Base-by-base conservation (phyloP, 2,797 vertebrate genomes). In the Parotocinclus haroldoi region DNA sequence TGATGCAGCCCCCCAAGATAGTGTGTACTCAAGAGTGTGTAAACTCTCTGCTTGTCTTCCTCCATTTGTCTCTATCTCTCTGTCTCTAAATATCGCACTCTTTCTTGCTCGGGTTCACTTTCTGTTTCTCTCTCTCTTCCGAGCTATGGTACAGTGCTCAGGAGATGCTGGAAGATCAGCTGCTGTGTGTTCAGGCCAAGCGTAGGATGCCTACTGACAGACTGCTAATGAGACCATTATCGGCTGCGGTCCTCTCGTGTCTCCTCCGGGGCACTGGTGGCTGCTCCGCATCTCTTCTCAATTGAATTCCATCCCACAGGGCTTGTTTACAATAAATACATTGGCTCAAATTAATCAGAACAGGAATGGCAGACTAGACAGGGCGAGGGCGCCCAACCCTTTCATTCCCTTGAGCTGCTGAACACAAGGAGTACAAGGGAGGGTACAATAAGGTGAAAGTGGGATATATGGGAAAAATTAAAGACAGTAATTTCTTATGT, bases 221-320 rank as follows among this genome's bases (percentile, higher is more conserved):
- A 84, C 85, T 86, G 87, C 86, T 92, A 91, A 92, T 90, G 89
- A 91, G 89, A 84, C 86, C 85, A 90, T 90, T 90, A 92, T 89
- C 86, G 79, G 85, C 86, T 87, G 81, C 75, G 77, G 84, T 88
- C 82, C 78, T 83, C 80, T 82, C 73, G 68, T 80, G 78, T 86
- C 82, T 78, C 72, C 81, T 75, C 63, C 58, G 84, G 85, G 85
- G 82, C 82, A 81, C 76, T 77, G 69, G 79, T 79, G 76, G 80
- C 83, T 82, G 83, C 84, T 83, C 84, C 38, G 72, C 75, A 77
- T 80, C 86, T 84, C 84, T 69, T 85, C 86, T 84, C 88, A 82
- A 87, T 88, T 89, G 83, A 89, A 86, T 87, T 86, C 80, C 80
- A 83, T 84, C 88, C 84, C 84, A 88, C 81, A 55, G 84, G 84